Evolutionary conservation across 2,797 vertebrate species (phyloP).

Genomic region (Propithecus deckenii): DNA sequence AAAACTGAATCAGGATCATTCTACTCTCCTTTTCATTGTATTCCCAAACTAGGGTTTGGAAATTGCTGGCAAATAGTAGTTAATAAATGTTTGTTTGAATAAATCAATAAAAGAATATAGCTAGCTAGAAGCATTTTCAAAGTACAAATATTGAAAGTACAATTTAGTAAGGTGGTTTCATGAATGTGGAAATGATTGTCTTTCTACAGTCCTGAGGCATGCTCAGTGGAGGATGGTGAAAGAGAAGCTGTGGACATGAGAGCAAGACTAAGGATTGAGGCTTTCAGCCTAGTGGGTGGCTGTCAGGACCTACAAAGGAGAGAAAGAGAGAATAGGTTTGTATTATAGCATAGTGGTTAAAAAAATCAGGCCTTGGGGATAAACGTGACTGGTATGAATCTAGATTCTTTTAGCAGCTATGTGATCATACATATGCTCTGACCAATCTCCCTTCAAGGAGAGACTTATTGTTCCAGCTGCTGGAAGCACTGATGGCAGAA

Average conservation of each 20-base stretch:
- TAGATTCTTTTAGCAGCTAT: not conserved
- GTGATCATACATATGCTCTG: not conserved
- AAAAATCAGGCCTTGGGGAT: not conserved
- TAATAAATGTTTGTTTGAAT: not conserved
- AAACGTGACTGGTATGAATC: not conserved
- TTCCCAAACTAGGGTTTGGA: not conserved
- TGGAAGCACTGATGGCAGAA: not conserved
- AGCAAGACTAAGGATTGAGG: not conserved
- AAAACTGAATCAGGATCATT: not conserved
- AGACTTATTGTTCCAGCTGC: not conserved
- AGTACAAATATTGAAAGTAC: not conserved
- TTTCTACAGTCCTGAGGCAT: not conserved
- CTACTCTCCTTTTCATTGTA: not conserved
- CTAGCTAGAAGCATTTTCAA: not conserved
- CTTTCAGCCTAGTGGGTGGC: not conserved
- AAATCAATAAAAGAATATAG: not conserved
- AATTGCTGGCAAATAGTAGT: not conserved
- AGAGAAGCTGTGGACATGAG: accelerated
- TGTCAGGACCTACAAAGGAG: not conserved
- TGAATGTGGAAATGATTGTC: not conserved
- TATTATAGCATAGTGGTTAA: not conserved
- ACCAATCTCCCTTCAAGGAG: not conserved
- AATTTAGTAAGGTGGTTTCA: not conserved
- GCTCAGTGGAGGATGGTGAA: not conserved
- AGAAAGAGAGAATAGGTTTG: not conserved